These are phyloP conservation scores for Myxocyprinus asiaticus DNA, from an alignment of 2,113 vertebrate genomes.

Conservation along the genomic window DNA sequence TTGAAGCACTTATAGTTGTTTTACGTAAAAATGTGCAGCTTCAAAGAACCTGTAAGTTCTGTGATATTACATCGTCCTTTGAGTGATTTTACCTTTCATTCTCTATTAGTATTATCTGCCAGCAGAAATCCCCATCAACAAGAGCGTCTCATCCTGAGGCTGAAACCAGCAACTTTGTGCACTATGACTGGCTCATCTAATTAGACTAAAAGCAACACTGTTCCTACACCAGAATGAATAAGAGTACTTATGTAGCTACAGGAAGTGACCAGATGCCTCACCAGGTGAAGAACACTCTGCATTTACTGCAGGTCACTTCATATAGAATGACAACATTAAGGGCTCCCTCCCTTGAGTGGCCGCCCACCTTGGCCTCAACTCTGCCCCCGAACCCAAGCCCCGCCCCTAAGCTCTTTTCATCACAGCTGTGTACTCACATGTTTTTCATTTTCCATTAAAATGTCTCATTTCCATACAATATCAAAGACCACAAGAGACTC, in stretches of 20 bases:
- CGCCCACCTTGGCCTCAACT: neutral
- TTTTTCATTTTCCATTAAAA: constrained; percentile 91
- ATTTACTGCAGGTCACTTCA: neutral
- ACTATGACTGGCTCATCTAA: neutral
- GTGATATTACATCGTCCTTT: no score
- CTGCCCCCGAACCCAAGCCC: constrained; percentile 59
- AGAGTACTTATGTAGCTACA: neutral
- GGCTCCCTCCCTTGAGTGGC: neutral
- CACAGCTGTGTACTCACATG: constrained; percentile 88
- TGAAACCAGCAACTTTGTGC: neutral
- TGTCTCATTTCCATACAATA: constrained; percentile 94
- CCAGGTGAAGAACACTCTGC: neutral
- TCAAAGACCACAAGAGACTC: constrained; percentile 89
- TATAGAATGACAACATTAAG: neutral
- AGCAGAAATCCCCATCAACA: no score
- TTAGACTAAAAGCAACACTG: constrained; percentile 2
- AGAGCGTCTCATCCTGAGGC: no score
- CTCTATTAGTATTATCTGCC: no score
- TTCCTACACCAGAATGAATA: neutral
- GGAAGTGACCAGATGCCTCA: constrained; percentile 1
- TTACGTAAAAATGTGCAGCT: no score
- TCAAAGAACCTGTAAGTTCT: no score
- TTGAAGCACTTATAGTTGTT: no score
- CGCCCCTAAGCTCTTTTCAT: constrained; percentile 85
- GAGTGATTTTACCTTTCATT: no score